These are phyloP conservation scores for Perca schrenkii DNA, from an alignment of 2,113 vertebrate species.

Conservation along the genomic window DNA sequence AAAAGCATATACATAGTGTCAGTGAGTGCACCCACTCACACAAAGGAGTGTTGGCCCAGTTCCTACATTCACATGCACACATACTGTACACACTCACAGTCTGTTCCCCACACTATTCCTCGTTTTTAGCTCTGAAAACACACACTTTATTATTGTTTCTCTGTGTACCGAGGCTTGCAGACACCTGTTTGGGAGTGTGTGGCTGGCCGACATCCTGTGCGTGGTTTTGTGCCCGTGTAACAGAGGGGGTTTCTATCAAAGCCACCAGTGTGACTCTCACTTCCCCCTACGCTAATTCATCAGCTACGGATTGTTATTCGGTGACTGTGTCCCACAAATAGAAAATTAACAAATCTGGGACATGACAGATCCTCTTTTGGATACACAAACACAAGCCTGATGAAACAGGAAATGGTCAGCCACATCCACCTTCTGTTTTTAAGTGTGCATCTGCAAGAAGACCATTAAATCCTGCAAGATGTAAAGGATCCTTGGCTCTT, in stretches of 20 bases:
- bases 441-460: background rate
- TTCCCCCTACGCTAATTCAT: slow-evolving; percentile 51
- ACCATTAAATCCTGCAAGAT: background rate
- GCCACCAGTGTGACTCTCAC: slow-evolving; percentile 44
- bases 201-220: too few species aligned
- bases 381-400: slow-evolving; percentile 20
- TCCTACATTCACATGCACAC: slow-evolving; percentile 8
- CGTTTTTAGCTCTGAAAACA: background rate
- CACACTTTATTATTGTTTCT: background rate
- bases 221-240: slow-evolving; percentile 16
- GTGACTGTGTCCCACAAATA: slow-evolving; percentile 4
- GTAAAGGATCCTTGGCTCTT: background rate
- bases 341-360: slow-evolving; percentile 24
- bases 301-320: slow-evolving; percentile 10
- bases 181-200: too few species aligned
- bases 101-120: slow-evolving; percentile 17
- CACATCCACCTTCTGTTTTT: slow-evolving; percentile 13
- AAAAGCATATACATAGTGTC: slow-evolving; percentile 15
- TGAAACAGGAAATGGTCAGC: slow-evolving; percentile 24
- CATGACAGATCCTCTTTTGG: background rate
- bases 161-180: slow-evolving; percentile 18
- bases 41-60: slow-evolving; percentile 25
- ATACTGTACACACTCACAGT: slow-evolving; percentile 17
- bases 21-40: slow-evolving; percentile 29
- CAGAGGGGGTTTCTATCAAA: slow-evolving; percentile 46